Percentiles rank a stretch among this genome's conserved stretches.
phyloP scores from a whole-genome alignment of 2,888 invertebrate species.

The Hedychridium roseum region DNA sequence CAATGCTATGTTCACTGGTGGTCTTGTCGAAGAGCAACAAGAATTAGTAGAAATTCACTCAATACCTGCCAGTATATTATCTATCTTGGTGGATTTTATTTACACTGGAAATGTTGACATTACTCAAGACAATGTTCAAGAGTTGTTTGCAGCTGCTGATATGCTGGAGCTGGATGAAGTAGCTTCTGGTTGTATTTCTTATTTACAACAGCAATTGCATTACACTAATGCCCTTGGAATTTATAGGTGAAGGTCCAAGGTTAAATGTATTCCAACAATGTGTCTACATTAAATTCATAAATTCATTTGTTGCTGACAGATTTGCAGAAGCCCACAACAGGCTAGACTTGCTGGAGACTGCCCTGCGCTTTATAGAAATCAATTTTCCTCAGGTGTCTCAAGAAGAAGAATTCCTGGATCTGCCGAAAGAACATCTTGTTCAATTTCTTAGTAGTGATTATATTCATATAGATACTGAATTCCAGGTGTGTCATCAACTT shows the following conservation, averaged over 20 bases:
- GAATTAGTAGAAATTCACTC: constrained; percentile 82
- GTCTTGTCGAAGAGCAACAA: constrained; percentile 83
- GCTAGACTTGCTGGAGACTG: constrained; percentile 77
- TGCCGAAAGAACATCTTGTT: constrained; percentile 80
- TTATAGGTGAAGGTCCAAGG: constrained; percentile 80
- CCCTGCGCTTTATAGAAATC: constrained; percentile 82
- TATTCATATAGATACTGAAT: constrained; percentile 87
- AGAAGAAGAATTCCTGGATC: constrained; percentile 86
- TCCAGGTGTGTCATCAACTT: constrained; percentile 71
- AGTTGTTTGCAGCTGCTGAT: constrained; percentile 87
- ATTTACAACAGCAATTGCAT: constrained; percentile 84
- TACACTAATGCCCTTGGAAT: constrained; percentile 89
- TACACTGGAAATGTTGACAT: constrained; percentile 81
- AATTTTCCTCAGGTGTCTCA: constrained; percentile 83
- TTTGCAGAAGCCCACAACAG: constrained; percentile 92
- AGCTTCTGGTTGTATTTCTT: constrained; percentile 84
- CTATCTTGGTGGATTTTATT: constrained; percentile 84
- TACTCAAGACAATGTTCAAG: constrained; percentile 85
- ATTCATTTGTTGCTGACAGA: constrained; percentile 61
- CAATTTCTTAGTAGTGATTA: constrained; percentile 85
- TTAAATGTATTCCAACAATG: constrained; percentile 87
- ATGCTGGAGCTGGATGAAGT: constrained; percentile 89
- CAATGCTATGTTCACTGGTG: constrained; percentile 91
- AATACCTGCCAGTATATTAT: constrained; percentile 78
- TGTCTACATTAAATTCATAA: constrained; percentile 84